A percentile compares a stretch with the other conserved stretches of the same genome.
These are phyloP conservation scores for Seriola quinqueradiata DNA, from an alignment of 2,113 vertebrate species.

Conservation along the genomic window DNA sequence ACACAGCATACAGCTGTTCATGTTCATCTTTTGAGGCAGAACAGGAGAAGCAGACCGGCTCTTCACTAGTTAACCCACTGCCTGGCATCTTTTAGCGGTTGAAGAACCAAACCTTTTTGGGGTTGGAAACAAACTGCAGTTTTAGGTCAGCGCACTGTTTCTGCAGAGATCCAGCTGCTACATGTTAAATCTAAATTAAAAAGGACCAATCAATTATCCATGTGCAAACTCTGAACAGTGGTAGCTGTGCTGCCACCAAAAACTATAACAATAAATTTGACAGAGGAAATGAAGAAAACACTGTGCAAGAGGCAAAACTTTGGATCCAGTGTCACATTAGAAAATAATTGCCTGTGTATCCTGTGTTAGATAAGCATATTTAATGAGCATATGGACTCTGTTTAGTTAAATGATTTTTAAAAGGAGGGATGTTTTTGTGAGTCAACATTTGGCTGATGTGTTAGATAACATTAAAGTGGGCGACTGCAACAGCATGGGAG, in stretches of 20 bases:
- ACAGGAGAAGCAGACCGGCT: not conserved
- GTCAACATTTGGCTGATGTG: constrained; percentile 45
- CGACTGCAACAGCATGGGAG: not conserved
- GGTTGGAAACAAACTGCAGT: not conserved
- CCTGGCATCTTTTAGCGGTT: not conserved
- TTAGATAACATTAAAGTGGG: constrained; percentile 10
- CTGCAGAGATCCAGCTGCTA: not conserved
- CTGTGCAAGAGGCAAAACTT: not conserved
- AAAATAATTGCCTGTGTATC: not conserved
- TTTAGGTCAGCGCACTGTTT: not conserved
- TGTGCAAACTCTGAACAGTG: not conserved
- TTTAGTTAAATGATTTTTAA: constrained; percentile 24
- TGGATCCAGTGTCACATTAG: not conserved
- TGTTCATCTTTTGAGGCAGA: not conserved
- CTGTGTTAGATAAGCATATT: not conserved
- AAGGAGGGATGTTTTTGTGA: constrained; percentile 3
- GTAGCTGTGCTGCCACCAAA: not conserved
- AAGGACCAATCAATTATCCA: not conserved
- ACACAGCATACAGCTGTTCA: not conserved
- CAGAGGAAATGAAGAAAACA: not conserved
- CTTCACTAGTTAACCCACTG: not conserved
- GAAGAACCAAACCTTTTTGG: not conserved
- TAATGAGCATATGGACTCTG: constrained; percentile 21
- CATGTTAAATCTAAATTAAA: not conserved
- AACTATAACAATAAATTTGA: not conserved